Evolutionary conservation across 1,140 invertebrate genomes (phyloP), one percentile per base, ranked within the genome.

Genomic region (Cyrtorhinus lividipennis): DNA sequence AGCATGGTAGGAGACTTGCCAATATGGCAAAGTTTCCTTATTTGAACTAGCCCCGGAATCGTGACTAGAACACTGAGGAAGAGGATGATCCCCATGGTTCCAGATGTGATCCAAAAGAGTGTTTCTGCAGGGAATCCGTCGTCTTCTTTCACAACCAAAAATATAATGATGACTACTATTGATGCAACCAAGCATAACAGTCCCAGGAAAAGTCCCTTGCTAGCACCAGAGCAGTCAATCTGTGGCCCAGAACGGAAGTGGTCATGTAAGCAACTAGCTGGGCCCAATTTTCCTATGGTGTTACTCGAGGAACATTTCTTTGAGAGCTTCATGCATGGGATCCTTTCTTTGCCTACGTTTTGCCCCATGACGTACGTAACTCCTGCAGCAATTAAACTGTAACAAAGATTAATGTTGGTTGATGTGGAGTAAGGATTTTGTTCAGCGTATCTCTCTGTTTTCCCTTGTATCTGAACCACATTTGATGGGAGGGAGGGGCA

Each of bases 361-460:
- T 76, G 76, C 66, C 81, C 82, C 76, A 83, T 80, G 15, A 81
- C 76, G 68, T 80, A 83, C 0, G 79, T 80, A 22, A 83, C 81
- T 0, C 79, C 80, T 0, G 81, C 80, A 0, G 80, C 81, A 48
- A 83, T 80, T 27, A 83, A 67, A 64, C 80, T 81, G 69, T 46
- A 68, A 67, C 62, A 63, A 61, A 20, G 15, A 38, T 38, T 5
- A 59, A n/a, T n/a, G n/a, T 56, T 10, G n/a, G 38, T 13, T 56
- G 8, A 13, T n/a, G 20, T 13, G 22, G 22, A 12, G 53, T 10
- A 12, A 13, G 20, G 10, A 56, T n/a, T n/a, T n/a, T n/a, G n/a
- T n/a, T n/a, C n/a, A n/a, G n/a, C n/a, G n/a, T n/a, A n/a, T n/a
- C n/a, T n/a, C n/a, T n/a, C n/a, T n/a, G n/a, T n/a, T n/a, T n/a